phyloP scores from a whole-genome alignment of 1,140 invertebrate species.

The Drosophila simulans region DNA sequence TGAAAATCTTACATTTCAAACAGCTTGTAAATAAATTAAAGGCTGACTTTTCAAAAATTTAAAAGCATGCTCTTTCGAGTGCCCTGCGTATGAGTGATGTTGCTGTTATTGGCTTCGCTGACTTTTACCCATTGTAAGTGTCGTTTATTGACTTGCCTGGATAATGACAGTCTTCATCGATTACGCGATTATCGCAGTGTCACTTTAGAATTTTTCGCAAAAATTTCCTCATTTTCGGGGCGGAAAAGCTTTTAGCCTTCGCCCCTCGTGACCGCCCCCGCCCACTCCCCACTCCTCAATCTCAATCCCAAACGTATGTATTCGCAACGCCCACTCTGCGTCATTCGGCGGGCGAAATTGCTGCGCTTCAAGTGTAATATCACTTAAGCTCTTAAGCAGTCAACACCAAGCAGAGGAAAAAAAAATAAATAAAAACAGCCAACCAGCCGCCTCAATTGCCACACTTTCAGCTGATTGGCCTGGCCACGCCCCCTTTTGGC shows the following conservation, averaged over 20 bases:
- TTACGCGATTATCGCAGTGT: conserved; percentile 81
- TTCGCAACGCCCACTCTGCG: conserved; percentile 32
- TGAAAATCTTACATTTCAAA: too few species aligned
- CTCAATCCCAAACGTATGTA: conserved; percentile 11
- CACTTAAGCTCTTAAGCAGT: conserved; percentile 81
- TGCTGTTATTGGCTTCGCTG: conserved; percentile 49
- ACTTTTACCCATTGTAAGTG: conserved; percentile 59
- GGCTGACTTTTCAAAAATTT: neutral
- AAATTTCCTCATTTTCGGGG: conserved; percentile 68
- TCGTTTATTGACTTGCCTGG: conserved; percentile 69
- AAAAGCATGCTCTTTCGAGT: neutral
- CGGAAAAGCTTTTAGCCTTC: conserved; percentile 74
- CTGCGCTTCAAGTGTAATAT: conserved; percentile 79
- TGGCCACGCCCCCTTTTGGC: conserved; percentile 4
- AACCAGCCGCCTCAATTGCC: conserved; percentile 51
- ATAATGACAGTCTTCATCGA: conserved; percentile 83
- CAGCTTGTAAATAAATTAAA: neutral
- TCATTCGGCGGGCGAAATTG: conserved; percentile 73
- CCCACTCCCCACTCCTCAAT: neutral
- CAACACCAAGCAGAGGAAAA: conserved; percentile 30
- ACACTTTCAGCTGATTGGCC: conserved; percentile 43
- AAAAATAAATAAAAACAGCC: neutral
- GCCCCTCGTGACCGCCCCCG: conserved; percentile 10
- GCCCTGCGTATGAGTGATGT: conserved; percentile 32
- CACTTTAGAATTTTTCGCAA: conserved; percentile 70